These are phyloP conservation scores for Cyrtodaria siliqua DNA, from an alignment of 2,888 invertebrate species.

Conservation along the genomic window DNA sequence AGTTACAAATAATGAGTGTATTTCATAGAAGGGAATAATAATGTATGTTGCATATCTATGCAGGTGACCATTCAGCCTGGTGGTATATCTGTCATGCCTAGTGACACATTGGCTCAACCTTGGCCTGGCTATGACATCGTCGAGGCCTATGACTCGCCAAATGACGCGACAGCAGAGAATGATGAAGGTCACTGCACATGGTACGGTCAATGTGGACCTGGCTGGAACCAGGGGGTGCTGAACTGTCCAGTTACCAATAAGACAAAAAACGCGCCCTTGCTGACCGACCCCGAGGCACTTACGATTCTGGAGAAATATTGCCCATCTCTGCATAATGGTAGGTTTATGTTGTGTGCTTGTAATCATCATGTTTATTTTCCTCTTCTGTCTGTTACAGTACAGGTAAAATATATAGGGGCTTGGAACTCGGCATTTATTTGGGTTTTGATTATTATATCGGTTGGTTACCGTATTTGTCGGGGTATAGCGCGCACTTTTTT, in stretches of 20 bases:
- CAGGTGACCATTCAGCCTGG: conserved; percentile 1
- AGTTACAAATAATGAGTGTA: too few relatives aligned
- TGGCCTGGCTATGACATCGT: conserved; percentile 8
- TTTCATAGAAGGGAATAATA: too few relatives aligned
- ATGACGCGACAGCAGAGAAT: neutral
- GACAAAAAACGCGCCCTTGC: conserved; percentile 88
- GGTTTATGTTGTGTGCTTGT: too few relatives aligned
- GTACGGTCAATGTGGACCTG: conserved; percentile 90
- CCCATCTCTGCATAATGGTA: conserved; percentile 86
- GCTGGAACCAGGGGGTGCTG: conserved; percentile 72
- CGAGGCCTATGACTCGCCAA: neutral
- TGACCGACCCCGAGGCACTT: conserved; percentile 87
- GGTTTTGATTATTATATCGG: too few relatives aligned
- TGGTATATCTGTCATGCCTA: conserved; percentile 4
- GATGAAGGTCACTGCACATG: conserved; percentile 88
- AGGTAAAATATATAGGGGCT: too few relatives aligned
- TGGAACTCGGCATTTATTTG: too few relatives aligned
- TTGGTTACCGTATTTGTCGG: too few relatives aligned
- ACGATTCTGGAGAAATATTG: conserved; percentile 89
- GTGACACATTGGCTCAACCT: too few relatives aligned
- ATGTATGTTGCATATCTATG: too few relatives aligned
- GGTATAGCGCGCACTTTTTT: too few relatives aligned
- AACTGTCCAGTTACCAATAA: conserved; percentile 88
- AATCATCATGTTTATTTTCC: too few relatives aligned
- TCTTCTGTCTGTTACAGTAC: too few relatives aligned